Conservation (phyloP, 2,113 vertebrate species). For the Zapornia atra region DNA sequence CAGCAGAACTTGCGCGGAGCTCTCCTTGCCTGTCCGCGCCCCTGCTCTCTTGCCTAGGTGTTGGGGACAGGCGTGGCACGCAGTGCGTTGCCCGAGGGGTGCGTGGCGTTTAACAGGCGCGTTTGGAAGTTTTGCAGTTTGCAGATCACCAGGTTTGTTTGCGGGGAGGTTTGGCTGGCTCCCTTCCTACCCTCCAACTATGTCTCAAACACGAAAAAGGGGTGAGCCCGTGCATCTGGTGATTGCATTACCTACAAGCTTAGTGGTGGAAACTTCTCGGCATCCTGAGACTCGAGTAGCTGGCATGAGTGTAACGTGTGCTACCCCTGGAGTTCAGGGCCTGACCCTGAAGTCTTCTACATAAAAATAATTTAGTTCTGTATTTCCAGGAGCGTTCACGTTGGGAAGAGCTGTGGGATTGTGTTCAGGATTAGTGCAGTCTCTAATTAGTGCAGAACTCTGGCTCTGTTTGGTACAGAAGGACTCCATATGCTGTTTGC, state of each 20-base stretch:
- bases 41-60: not conserved
- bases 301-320: rapidly evolving
- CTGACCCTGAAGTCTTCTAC: not conserved
- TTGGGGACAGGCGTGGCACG: not conserved
- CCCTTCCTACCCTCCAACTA: rapidly evolving
- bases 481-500: not conserved
- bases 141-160: rapidly evolving
- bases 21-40: not conserved
- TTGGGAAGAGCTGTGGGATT: not conserved
- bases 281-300: not conserved
- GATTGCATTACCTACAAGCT: not conserved
- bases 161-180: not conserved
- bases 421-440: not conserved
- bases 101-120: not conserved
- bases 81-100: not conserved
- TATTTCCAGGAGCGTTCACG: not conserved
- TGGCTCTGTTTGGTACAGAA: not conserved
- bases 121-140: not conserved
- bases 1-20: rapidly evolving
- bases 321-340: not conserved
- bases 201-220: not conserved
- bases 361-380: not conserved
- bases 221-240: not conserved
- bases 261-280: not conserved
- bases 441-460: not conserved